phyloP scores from a whole-genome alignment of 2,113 vertebrate species.

The Oncorhynchus gorbuscha region DNA sequence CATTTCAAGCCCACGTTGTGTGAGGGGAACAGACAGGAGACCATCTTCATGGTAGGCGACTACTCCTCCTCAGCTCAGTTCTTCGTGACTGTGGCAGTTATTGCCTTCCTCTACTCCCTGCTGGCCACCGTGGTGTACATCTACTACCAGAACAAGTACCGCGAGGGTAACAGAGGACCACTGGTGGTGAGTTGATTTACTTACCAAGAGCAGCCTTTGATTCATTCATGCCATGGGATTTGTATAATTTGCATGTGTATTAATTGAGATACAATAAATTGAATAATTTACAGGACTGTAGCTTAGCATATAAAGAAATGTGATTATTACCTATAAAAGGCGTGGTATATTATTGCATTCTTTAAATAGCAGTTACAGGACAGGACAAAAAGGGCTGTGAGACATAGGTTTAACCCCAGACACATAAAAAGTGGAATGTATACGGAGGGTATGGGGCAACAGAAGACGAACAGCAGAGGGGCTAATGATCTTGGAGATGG shows the following conservation, averaged over 20 bases:
- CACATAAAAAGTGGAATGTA: too few relatives aligned
- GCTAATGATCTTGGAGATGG: too few relatives aligned
- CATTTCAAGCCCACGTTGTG: conserved; percentile 90
- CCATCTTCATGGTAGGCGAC: conserved; percentile 85
- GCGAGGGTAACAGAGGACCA: conserved; percentile 96
- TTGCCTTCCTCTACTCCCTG: conserved; percentile 94
- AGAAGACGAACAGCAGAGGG: too few relatives aligned
- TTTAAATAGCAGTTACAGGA: too few relatives aligned
- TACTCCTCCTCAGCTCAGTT: conserved; percentile 89
- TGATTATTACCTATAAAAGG: too few relatives aligned
- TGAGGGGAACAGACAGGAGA: conserved; percentile 81
- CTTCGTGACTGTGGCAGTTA: conserved; percentile 92
- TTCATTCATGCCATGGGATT: background rate
- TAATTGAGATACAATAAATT: too few relatives aligned
- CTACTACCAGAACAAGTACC: conserved; percentile 98
- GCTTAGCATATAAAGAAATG: background rate
- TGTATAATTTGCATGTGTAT: too few relatives aligned
- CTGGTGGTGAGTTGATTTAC: conserved; percentile 84
- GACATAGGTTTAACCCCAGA: too few relatives aligned
- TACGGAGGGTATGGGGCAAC: too few relatives aligned
- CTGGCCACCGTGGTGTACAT: conserved; percentile 94
- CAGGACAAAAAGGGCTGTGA: too few relatives aligned
- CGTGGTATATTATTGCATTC: too few relatives aligned
- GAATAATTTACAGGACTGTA: background rate
- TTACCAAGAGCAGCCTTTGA: background rate